A percentile compares a stretch with the other conserved stretches of the same genome.
Conservation (phyloP, 2,797 vertebrate species). For the Allenopithecus nigroviridis region DNA sequence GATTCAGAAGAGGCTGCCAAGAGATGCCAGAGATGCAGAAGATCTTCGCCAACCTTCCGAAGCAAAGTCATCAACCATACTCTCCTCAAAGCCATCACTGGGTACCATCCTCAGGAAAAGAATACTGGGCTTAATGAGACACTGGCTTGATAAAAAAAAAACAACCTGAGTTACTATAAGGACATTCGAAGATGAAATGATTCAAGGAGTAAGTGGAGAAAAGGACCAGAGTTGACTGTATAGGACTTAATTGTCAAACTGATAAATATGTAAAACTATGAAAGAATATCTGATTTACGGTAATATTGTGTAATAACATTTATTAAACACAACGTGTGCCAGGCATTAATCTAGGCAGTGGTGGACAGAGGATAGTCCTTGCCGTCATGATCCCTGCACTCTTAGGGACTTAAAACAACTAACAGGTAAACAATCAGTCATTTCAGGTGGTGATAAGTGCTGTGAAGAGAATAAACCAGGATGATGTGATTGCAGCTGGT, state of each 20-base stretch:
- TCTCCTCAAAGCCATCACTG: background rate
- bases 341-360: background rate
- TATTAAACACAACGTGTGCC: background rate
- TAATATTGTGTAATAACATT: background rate
- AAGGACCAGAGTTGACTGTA: background rate
- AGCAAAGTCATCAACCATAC: background rate
- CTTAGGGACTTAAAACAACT: background rate
- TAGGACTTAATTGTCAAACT: background rate
- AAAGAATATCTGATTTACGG: background rate
- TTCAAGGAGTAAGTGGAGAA: background rate
- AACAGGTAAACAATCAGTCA: background rate
- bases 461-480: background rate
- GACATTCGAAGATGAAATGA: background rate
- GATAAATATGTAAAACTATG: background rate
- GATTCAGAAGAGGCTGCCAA: background rate
- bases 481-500: background rate
- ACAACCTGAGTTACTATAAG: background rate
- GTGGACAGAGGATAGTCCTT: background rate
- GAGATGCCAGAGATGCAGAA: background rate
- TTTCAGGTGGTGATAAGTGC: background rate
- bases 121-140: background rate
- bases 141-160: background rate
- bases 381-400: background rate
- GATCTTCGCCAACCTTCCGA: background rate
- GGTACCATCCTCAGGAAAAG: background rate